Percentiles rank a stretch among this genome's conserved stretches.
Conservation (phyloP, 2,888 invertebrate genomes). For the Hyposoter dolosus region DNA sequence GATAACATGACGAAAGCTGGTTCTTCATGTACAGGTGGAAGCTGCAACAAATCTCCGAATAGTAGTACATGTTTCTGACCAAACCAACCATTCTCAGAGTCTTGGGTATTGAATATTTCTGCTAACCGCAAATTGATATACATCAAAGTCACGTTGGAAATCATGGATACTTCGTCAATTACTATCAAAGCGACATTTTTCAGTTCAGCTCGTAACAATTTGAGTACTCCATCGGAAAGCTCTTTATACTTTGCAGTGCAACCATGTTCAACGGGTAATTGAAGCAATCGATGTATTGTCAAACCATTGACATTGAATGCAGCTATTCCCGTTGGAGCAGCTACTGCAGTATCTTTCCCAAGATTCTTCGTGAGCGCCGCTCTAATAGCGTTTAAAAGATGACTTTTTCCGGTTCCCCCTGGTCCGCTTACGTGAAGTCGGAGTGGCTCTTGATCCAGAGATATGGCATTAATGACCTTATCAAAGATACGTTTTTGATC, state of each 20-base stretch:
- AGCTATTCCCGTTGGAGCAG: slow-evolving; percentile 78
- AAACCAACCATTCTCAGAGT: slow-evolving; percentile 77
- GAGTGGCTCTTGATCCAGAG: slow-evolving; percentile 53
- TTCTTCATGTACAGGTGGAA: slow-evolving; percentile 76
- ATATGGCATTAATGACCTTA: slow-evolving; percentile 48
- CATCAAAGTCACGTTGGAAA: no score
- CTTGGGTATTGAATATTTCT: slow-evolving; percentile 75
- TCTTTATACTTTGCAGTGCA: slow-evolving; percentile 75
- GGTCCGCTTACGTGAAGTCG: slow-evolving; percentile 73
- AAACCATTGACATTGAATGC: slow-evolving; percentile 80
- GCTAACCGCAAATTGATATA: slow-evolving; percentile 72
- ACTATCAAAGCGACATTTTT: no score
- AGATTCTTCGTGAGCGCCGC: slow-evolving; percentile 73
- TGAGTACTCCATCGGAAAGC: slow-evolving; percentile 74
- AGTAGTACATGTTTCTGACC: slow-evolving; percentile 75
- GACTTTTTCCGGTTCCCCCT: slow-evolving; percentile 79
- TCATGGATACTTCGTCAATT: no score
- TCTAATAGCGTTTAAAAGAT: slow-evolving; percentile 75
- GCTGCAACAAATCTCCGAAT: slow-evolving; percentile 78
- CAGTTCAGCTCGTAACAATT: slow-evolving; percentile 66
- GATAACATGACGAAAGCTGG: slow-evolving; percentile 71
- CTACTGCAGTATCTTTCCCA: slow-evolving; percentile 74
- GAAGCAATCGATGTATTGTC: slow-evolving; percentile 77
- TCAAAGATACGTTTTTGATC: slow-evolving; percentile 70
- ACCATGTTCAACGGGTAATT: slow-evolving; percentile 78